These are phyloP conservation scores for Drosophila ogumai DNA, from an alignment of 1,140 invertebrate genomes.

Conservation along the genomic window DNA sequence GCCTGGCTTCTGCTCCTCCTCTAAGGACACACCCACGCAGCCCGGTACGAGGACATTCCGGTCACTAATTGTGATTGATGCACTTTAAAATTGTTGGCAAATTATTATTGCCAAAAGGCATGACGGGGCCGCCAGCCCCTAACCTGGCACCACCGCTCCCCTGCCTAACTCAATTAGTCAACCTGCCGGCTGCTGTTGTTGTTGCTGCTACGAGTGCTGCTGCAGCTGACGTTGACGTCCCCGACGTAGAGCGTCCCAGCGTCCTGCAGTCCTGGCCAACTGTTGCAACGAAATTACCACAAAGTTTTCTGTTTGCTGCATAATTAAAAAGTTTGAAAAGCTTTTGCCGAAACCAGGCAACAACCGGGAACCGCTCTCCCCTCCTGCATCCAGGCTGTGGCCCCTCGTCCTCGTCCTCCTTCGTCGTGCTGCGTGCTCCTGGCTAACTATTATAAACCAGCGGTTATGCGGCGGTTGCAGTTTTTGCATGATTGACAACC, in stretches of 20 bases:
- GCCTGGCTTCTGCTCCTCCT: not conserved
- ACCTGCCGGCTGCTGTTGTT: conserved; percentile 48
- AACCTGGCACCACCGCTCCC: not conserved
- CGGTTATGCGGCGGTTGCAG: conserved; percentile 77
- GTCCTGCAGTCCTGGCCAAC: conserved; percentile 63
- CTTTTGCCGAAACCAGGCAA: conserved; percentile 81
- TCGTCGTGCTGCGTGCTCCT: conserved; percentile 22
- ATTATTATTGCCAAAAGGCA: conserved; percentile 76
- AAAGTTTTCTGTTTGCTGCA: conserved; percentile 83
- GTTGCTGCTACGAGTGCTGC: conserved; percentile 21
- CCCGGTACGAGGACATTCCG: conserved; percentile 51
- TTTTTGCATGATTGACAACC: conserved; percentile 82
- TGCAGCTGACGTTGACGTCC: conserved; percentile 64
- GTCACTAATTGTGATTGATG: conserved; percentile 80
- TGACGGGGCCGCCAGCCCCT: conserved; percentile 13
- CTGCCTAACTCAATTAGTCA: conserved; percentile 78
- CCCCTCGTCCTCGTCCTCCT: conserved; percentile 13
- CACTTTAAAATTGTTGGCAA: conserved; percentile 82
- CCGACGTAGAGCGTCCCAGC: conserved; percentile 28
- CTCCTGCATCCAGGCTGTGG: not conserved
- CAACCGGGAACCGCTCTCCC: conserved; percentile 19
- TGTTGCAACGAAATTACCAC: conserved; percentile 82
- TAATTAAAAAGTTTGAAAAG: conserved; percentile 84
- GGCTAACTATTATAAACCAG: conserved; percentile 79
- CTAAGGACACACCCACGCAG: conserved; percentile 12